Conservation (phyloP, 2,113 vertebrate species). For the Lucifuga dentata region DNA sequence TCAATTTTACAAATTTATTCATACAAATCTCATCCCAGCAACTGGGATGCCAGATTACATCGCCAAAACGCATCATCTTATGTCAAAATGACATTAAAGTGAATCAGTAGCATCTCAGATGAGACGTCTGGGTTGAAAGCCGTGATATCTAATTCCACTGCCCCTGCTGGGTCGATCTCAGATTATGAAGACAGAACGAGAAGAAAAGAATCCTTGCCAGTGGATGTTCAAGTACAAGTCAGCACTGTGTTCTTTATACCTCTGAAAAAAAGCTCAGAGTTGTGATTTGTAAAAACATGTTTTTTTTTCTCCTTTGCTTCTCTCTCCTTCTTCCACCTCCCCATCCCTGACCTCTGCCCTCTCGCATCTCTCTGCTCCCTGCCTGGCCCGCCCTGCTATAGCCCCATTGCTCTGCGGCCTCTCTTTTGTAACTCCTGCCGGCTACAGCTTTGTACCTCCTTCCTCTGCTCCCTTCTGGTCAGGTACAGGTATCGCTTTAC, state of each 20-base stretch:
- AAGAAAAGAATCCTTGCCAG: too few relatives aligned
- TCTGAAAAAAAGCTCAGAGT: slow-evolving; percentile 65
- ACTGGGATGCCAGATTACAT: too few relatives aligned
- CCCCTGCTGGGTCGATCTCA: too few relatives aligned
- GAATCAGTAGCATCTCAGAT: too few relatives aligned
- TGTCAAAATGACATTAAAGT: too few relatives aligned
- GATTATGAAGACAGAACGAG: too few relatives aligned
- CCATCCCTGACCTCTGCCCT: slow-evolving; percentile 22
- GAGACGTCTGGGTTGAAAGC: not conserved
- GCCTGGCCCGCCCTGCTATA: slow-evolving; percentile 81
- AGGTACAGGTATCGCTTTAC: slow-evolving; percentile 97
- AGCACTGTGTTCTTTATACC: slow-evolving; percentile 61
- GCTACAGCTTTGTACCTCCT: slow-evolving; percentile 98
- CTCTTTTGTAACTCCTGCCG: slow-evolving; percentile 96
- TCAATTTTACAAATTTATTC: too few relatives aligned
- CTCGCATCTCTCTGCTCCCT: slow-evolving; percentile 73
- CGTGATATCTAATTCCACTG: slow-evolving; percentile 1
- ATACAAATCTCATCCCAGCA: too few relatives aligned
- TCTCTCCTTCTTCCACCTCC: slow-evolving; percentile 54
- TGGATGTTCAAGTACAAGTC: too few relatives aligned
- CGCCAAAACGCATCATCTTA: too few relatives aligned
- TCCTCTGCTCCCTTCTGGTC: slow-evolving; percentile 99
- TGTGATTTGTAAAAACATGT: slow-evolving; percentile 77
- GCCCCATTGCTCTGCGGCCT: slow-evolving; percentile 97
- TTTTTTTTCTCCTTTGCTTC: slow-evolving; percentile 84